Evolutionary conservation across 2,113 vertebrate genomes (phyloP), one percentile per base, ranked within the genome.

Genomic region (Phalacrocorax aristotelis): DNA sequence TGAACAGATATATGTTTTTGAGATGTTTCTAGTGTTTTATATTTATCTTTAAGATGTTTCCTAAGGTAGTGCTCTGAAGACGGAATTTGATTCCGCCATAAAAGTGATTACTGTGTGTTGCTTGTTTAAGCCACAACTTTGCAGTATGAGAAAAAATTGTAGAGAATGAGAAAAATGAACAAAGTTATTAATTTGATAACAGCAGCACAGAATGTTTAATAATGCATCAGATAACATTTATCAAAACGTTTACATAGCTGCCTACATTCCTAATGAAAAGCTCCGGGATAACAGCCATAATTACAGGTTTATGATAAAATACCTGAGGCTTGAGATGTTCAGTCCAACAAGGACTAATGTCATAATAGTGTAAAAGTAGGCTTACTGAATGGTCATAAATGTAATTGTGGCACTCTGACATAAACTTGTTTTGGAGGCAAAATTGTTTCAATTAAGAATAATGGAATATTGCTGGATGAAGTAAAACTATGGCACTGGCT

Each of bases 361-460:
- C 29, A n/a, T 71, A 69, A 79, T 38, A 76, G 25, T 61, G 15
- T 79, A 7, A 74, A 87, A 92, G 72, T 29, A 92, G 38, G 32
- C 82, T 94, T 87, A 79, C 60, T 44, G 78, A 91, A 68, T 65
- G 64, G 58, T 81, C 65, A 40, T 79, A 84, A 95, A 65, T 68
- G 44, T 78, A 96, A 89, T 92, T 92, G 66, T 75, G 38, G 21
- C 19, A 60, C 48, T 78, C 29, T 55, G 74, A 89, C 3, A 10
- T 82, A 64, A 94, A 81, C 38, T 76, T 84, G 8, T 85, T 96
- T 94, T 38, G 32, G 38, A 84, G 10, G 18, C 62, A 80, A 83
- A 88, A 68, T 80, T 69, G 26, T 91, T 91, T 94, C 91, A 86
- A 26, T 88, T 83, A 88, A 83, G 71, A 65, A 38, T 79, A 87